Conservation (phyloP, 2,113 vertebrate genomes). For the Neolamprologus falcicula region DNA sequence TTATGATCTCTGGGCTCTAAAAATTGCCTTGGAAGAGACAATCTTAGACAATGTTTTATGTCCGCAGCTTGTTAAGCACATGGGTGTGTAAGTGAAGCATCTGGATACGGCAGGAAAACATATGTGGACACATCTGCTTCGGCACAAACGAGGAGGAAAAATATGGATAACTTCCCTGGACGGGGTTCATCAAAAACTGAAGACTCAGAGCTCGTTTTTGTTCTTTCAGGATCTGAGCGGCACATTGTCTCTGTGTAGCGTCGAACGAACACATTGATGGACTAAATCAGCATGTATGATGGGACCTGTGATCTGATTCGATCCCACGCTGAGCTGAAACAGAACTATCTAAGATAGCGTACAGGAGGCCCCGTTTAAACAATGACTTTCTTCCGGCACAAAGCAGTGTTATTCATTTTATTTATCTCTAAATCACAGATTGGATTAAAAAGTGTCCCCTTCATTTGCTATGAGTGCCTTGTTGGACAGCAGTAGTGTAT, state of each 20-base stretch:
- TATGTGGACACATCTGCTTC: slow-evolving; percentile 74
- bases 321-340: neutral
- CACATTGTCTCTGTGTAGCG: neutral
- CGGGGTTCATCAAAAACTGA: slow-evolving; percentile 57
- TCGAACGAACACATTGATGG: neutral
- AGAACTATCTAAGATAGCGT: neutral
- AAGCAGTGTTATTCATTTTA: slow-evolving; percentile 31
- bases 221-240: neutral
- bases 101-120: slow-evolving; percentile 70
- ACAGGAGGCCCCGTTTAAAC: slow-evolving; percentile 31
- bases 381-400: slow-evolving; percentile 12
- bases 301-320: neutral
- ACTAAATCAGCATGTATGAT: neutral
- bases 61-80: slow-evolving; percentile 77
- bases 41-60: slow-evolving; percentile 72
- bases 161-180: slow-evolving; percentile 54
- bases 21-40: slow-evolving; percentile 62
- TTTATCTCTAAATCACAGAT: slow-evolving; percentile 59
- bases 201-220: slow-evolving; percentile 21
- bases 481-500: slow-evolving; percentile 70
- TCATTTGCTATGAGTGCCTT: slow-evolving; percentile 72
- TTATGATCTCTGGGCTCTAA: slow-evolving; percentile 53
- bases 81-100: slow-evolving; percentile 70
- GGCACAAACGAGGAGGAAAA: slow-evolving; percentile 48
- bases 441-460: slow-evolving; percentile 65